Percentiles rank a stretch among this genome's conserved stretches.
Evolutionary conservation across 2,113 vertebrate genomes (phyloP).

Genomic region (Chloroceryle aenea): DNA sequence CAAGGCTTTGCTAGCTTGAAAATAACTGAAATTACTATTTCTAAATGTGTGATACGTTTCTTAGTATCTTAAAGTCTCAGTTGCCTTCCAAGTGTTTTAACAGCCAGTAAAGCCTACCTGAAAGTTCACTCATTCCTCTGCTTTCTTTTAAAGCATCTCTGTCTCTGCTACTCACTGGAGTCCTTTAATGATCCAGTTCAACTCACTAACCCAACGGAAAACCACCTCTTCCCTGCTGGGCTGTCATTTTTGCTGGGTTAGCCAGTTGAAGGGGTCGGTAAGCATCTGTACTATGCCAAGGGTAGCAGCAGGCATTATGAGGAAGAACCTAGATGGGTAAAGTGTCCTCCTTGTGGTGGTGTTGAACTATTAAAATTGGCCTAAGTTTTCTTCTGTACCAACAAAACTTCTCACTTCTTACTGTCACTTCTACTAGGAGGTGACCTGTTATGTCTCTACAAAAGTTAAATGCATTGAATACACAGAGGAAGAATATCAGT

Average conservation of each 20-base stretch:
- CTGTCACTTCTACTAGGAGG: background rate
- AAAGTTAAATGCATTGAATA: background rate
- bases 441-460: background rate
- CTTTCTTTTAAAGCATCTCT: background rate
- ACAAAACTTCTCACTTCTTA: background rate
- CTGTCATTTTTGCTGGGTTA: background rate
- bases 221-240: background rate
- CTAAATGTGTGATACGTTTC: background rate
- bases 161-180: background rate
- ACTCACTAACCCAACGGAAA: background rate
- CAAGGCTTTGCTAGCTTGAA: background rate
- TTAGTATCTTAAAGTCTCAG: background rate
- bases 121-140: background rate
- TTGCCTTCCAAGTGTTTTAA: background rate
- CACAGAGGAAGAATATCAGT: background rate
- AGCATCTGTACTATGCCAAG: background rate
- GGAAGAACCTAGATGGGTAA: background rate
- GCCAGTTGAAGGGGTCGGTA: background rate
- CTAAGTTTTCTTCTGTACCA: background rate
- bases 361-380: background rate
- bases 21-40: background rate
- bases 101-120: background rate
- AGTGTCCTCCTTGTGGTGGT: accelerated
- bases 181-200: background rate
- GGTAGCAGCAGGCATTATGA: background rate